These are phyloP conservation scores for Scophthalmus maximus DNA, from an alignment of 2,113 vertebrate species.

Conservation along the genomic window DNA sequence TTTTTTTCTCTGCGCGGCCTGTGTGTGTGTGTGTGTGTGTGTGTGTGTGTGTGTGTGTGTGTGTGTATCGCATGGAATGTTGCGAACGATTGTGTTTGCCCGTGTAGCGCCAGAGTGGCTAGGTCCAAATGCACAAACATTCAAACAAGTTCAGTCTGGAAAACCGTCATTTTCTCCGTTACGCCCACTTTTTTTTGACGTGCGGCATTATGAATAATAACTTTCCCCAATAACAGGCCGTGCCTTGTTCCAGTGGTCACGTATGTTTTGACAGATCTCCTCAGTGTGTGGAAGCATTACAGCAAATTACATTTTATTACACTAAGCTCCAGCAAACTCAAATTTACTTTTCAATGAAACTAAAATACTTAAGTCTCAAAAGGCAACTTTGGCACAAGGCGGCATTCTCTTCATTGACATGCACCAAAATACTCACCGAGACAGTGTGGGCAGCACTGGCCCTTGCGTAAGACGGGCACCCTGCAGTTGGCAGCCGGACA, in stretches of 20 bases:
- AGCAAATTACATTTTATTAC: conserved; percentile 1
- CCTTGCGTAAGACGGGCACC: conserved; percentile 85
- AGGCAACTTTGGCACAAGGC: background rate
- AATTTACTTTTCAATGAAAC: background rate
- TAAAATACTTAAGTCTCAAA: conserved; percentile 11
- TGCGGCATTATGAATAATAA: conserved; percentile 22
- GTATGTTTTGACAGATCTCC: background rate
- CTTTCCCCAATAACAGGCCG: conserved; percentile 35
- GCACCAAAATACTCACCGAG: conserved; percentile 76
- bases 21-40: no score
- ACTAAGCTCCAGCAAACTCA: background rate
- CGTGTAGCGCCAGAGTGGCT: conserved; percentile 69
- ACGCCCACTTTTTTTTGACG: conserved; percentile 42
- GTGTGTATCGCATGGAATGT: conserved; percentile 69
- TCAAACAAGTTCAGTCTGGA: conserved; percentile 16
- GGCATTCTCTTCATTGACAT: no score
- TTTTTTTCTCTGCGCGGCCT: no score
- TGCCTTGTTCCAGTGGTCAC: conserved; percentile 30
- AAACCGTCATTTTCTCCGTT: conserved; percentile 17
- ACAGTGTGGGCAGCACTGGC: conserved; percentile 87
- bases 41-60: conserved; percentile 12
- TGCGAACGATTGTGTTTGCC: conserved; percentile 61
- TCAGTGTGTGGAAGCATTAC: conserved; percentile 12
- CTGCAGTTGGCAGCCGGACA: conserved; percentile 82
- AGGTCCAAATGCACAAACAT: conserved; percentile 49